Conservation (phyloP, 2,797 vertebrate species). For the Chanos chanos region DNA sequence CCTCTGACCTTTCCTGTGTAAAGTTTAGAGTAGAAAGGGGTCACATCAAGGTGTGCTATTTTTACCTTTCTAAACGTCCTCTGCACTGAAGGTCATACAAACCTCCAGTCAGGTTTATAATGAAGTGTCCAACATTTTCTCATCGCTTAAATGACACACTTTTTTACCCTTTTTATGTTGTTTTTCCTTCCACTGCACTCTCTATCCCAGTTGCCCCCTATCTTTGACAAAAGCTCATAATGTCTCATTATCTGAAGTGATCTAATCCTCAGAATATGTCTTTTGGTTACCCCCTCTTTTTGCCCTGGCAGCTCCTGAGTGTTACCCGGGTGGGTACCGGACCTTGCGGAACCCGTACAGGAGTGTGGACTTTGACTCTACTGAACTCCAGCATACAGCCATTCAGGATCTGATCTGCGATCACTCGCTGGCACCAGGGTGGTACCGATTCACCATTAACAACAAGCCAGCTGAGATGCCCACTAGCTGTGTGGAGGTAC, state of each 20-base stretch:
- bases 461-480: slow-evolving; percentile 76
- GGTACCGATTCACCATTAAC: slow-evolving; percentile 76
- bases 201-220: slow-evolving; percentile 6
- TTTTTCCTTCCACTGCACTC: neutral
- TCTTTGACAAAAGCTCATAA: slow-evolving; percentile 33
- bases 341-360: slow-evolving; percentile 61
- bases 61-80: slow-evolving; percentile 51
- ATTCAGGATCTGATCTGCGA: slow-evolving; percentile 78
- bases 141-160: neutral
- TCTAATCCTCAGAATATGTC: neutral
- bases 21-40: slow-evolving; percentile 44
- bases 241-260: neutral
- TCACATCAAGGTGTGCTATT: slow-evolving; percentile 59
- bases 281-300: neutral
- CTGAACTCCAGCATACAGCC: slow-evolving; percentile 69
- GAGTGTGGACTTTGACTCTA: slow-evolving; percentile 75
- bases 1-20: slow-evolving; percentile 40
- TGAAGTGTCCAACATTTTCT: slow-evolving; percentile 13
- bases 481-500: slow-evolving; percentile 76
- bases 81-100: slow-evolving; percentile 36
- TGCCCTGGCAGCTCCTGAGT: slow-evolving; percentile 69
- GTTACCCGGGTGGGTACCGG: slow-evolving; percentile 64
- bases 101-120: slow-evolving; percentile 30
- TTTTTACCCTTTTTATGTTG: slow-evolving; percentile 6
- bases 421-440: slow-evolving; percentile 71